Conservation (phyloP, 2,888 invertebrate genomes). For the Stramonita haemastoma region DNA sequence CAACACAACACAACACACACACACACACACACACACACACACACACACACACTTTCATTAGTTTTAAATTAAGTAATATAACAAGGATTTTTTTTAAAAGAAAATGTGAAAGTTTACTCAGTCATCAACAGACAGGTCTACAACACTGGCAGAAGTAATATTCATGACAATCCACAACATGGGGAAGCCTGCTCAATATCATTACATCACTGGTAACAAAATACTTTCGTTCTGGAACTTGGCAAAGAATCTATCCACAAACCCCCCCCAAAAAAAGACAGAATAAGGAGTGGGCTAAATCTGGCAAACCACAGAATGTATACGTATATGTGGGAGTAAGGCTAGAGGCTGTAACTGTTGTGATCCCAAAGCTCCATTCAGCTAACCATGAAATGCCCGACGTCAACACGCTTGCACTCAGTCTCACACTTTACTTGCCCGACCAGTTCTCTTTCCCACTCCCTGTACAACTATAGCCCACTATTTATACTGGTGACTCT, state of each 20-base stretch:
- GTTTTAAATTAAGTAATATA: too few relatives aligned
- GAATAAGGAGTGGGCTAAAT: not conserved
- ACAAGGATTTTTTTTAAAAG: too few relatives aligned
- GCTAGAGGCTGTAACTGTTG: not conserved
- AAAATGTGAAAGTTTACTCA: too few relatives aligned
- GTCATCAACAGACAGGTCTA: too few relatives aligned
- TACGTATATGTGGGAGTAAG: not conserved
- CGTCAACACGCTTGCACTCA: not conserved
- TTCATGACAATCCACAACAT: too few relatives aligned
- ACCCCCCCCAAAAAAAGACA: not conserved
- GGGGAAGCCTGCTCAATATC: too few relatives aligned
- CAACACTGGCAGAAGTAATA: too few relatives aligned
- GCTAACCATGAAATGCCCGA: not conserved
- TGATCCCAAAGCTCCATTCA: not conserved
- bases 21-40: too few relatives aligned
- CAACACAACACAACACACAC: too few relatives aligned
- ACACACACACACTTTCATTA: too few relatives aligned
- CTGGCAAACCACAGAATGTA: not conserved
- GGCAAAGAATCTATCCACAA: not conserved
- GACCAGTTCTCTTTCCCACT: not conserved
- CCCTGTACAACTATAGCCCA: not conserved
- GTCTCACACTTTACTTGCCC: not conserved
- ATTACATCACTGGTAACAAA: too few relatives aligned
- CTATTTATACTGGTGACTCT: slow-evolving; percentile 1
- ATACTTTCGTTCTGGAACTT: not conserved